Conservation (phyloP, 2,113 vertebrate genomes). For the Menidia beryllina region DNA sequence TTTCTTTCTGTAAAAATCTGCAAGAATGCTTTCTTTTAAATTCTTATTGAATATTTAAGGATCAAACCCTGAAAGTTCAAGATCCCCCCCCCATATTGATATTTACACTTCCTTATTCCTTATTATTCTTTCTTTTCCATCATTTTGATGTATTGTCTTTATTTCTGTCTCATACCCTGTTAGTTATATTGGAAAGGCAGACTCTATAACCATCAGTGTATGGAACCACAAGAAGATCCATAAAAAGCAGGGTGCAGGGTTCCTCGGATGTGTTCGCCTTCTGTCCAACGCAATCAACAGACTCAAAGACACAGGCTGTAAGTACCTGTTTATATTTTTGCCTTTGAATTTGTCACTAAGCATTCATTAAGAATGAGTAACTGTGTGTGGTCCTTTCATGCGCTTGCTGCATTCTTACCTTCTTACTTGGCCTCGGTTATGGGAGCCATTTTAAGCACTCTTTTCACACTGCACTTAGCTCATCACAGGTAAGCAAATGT, state of each 20-base stretch:
- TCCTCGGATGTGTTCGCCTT: constrained; percentile 97
- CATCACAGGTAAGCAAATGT: constrained; percentile 14
- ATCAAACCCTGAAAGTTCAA: background rate
- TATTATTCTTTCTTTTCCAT: background rate
- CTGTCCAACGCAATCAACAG: constrained; percentile 97
- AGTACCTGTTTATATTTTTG: constrained; percentile 72
- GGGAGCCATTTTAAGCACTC: constrained; percentile 8
- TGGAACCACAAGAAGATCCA: constrained; percentile 99
- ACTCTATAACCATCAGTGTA: constrained; percentile 98
- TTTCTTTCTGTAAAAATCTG: constrained; percentile 8
- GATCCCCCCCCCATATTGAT: background rate
- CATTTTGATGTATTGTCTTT: background rate
- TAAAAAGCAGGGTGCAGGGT: constrained; percentile 99
- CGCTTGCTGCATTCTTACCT: background rate
- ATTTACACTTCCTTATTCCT: constrained; percentile 3
- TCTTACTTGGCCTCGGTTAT: background rate
- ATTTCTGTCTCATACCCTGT: background rate
- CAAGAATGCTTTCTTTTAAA: background rate
- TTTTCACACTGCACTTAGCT: constrained; percentile 12
- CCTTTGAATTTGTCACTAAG: background rate
- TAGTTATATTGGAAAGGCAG: constrained; percentile 97
- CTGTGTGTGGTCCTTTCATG: constrained; percentile 3
- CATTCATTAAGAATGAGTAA: constrained; percentile 12
- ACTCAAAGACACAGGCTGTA: constrained; percentile 99
- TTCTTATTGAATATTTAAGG: background rate